These are phyloP conservation scores for Macquaria australasica DNA, from an alignment of 2,113 vertebrate species.

Conservation along the genomic window DNA sequence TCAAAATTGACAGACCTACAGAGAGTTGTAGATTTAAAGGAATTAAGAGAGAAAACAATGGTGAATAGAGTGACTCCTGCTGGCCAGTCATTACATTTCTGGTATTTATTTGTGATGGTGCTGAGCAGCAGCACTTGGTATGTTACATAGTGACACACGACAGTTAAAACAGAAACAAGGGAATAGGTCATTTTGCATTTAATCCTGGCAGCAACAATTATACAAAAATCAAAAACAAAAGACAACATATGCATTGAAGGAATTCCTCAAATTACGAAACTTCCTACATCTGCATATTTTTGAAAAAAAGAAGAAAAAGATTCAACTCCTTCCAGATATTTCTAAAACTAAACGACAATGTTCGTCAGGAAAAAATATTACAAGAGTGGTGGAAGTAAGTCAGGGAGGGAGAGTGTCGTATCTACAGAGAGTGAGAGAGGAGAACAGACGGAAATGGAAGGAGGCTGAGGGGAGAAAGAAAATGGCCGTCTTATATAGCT, in stretches of 20 bases:
- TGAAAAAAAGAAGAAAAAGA: background rate
- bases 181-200: constrained; percentile 33
- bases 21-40: constrained; percentile 72
- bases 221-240: constrained; percentile 65
- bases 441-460: constrained; percentile 26
- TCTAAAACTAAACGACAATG: constrained; percentile 65
- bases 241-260: constrained; percentile 50
- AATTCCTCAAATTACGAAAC: constrained; percentile 52
- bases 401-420: constrained; percentile 19
- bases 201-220: constrained; percentile 59
- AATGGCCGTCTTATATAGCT: constrained; percentile 30
- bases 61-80: constrained; percentile 41
- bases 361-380: constrained; percentile 53
- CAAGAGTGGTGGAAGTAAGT: constrained; percentile 36
- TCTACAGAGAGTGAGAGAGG: constrained; percentile 51
- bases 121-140: constrained; percentile 46
- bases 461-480: constrained; percentile 36
- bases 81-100: constrained; percentile 41
- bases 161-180: constrained; percentile 41
- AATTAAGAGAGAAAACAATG: constrained; percentile 59
- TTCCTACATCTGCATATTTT: constrained; percentile 60
- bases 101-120: constrained; percentile 42
- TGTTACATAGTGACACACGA: constrained; percentile 60
- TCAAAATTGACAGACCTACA: constrained; percentile 82
- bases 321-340: constrained; percentile 47